Evolutionary conservation across 2,113 vertebrate species (phyloP), one percentile per base, ranked within the genome.

Genomic region (Amazona guildingii): DNA sequence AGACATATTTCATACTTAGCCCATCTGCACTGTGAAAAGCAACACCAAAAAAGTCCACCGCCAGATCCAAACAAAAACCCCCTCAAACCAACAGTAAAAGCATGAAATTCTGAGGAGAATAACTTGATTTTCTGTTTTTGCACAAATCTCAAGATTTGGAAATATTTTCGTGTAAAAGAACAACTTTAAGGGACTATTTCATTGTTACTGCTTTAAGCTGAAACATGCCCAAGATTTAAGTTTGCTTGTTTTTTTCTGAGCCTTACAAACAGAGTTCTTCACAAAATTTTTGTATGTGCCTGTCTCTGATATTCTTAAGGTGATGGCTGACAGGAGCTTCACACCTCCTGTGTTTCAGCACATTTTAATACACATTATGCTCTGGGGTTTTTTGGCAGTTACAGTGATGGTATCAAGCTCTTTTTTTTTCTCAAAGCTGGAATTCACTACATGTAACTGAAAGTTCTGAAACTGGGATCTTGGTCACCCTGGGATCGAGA

Each of bases 361-460:
- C 23, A 31, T 43, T 46, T 64, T 29, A 48, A 61, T 72, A n/a
- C 27, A 43, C 15, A 7, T 70, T 62, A 54, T 67, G 46, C 44
- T 25, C 9, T 1, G 12, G n/a, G 19, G 3, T 10, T 46, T 49
- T 77, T 66, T 74, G 67, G 18, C 28, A 27, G 3, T 73, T 67
- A n/a, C 1, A 2, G n/a, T 2, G 7, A 31, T 16, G 2, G 0
- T 72, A 52, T 78, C 11, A n/a, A 57, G 17, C 24, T 78, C 28
- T 66, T 41, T 72, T 46, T 83, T 31, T 41, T 79, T 73, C 67
- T 39, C 39, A 41, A 29, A 92, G 44, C 44, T 61, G 66, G 9
- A 83, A 46, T 59, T 61, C 51, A 27, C 11, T 52, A 24, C 29
- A 27, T 1, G 1, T 39, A 66, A 67, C 29, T 46, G 59, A 78